Conservation (phyloP, 2,888 invertebrate genomes). For the Plebejus anna region DNA sequence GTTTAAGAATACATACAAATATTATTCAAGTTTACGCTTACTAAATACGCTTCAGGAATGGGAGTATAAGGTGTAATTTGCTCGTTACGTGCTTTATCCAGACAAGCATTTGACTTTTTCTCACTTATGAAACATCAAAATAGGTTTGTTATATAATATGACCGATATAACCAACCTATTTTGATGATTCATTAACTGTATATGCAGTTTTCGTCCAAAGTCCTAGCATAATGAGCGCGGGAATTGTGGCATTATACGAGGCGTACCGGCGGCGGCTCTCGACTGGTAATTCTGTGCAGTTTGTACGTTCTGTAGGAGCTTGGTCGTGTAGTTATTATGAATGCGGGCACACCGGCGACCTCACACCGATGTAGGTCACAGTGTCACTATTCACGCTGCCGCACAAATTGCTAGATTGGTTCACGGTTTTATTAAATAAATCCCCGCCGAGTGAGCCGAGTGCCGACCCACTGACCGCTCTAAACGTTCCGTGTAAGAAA, state of each 20-base stretch:
- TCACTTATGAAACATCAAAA: not conserved
- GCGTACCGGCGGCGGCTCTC: not conserved
- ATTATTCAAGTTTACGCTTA: no score
- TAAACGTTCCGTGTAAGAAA: conserved; percentile 12
- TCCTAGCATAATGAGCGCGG: not conserved
- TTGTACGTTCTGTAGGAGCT: conserved; percentile 36
- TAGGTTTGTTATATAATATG: no score
- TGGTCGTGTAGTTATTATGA: conserved; percentile 39
- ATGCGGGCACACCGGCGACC: conserved; percentile 49
- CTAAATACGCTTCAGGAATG: no score
- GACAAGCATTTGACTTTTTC: no score
- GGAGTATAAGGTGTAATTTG: no score
- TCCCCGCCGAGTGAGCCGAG: conserved; percentile 33
- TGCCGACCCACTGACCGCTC: conserved; percentile 35
- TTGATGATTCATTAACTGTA: not conserved
- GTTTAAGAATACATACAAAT: not conserved
- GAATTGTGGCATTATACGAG: not conserved
- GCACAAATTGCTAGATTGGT: conserved; percentile 51
- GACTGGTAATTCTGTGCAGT: conserved; percentile 18
- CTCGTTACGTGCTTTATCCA: no score
- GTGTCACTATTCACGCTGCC: conserved; percentile 52
- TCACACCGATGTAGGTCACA: conserved; percentile 66
- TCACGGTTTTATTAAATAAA: conserved; percentile 26
- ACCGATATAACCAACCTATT: not conserved
- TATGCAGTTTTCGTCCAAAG: not conserved